Percentiles rank a stretch among this genome's conserved stretches.
Conservation (phyloP, 2,113 vertebrate genomes). For the Aldabrachelys gigantea region DNA sequence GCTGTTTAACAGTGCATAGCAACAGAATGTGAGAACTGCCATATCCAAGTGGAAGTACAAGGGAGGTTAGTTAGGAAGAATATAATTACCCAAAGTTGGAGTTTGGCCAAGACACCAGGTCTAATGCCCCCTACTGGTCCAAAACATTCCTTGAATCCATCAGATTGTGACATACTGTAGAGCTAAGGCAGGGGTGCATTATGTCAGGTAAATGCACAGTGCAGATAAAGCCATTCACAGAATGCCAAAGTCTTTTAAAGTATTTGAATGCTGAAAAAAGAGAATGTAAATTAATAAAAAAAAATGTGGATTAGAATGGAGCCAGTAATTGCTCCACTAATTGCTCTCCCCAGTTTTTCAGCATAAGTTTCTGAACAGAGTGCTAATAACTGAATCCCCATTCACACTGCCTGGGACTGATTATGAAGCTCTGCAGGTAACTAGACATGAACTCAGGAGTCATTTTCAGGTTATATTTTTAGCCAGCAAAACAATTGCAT, state of each 20-base stretch:
- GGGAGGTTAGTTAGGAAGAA: not conserved
- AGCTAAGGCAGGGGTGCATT: not conserved
- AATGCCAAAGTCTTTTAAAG: conserved; percentile 34
- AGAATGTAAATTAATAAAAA: conserved; percentile 35
- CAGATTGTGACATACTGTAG: not conserved
- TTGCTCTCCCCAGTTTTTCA: not conserved
- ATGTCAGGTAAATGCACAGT: not conserved
- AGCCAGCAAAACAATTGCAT: conserved; percentile 60
- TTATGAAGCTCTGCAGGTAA: conserved; percentile 59
- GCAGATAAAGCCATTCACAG: not conserved
- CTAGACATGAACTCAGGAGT: conserved; percentile 20
- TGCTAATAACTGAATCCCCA: conserved; percentile 17
- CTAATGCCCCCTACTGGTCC: not conserved
- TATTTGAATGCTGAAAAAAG: conserved; percentile 4
- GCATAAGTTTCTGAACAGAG: conserved; percentile 10
- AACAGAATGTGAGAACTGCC: not conserved
- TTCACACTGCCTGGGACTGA: conserved; percentile 4
- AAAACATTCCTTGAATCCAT: conserved; percentile 16
- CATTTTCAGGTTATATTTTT: conserved; percentile 49
- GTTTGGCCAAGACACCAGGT: not conserved
- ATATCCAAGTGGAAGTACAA: not conserved
- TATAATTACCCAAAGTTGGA: not conserved
- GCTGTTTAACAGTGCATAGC: not conserved
- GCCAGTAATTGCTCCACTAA: conserved; percentile 6
- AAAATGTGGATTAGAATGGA: conserved; percentile 7